A percentile compares a stretch with the other conserved stretches of the same genome.
phyloP scores from a whole-genome alignment of 2,888 invertebrate species.

The Andrena camellia region DNA sequence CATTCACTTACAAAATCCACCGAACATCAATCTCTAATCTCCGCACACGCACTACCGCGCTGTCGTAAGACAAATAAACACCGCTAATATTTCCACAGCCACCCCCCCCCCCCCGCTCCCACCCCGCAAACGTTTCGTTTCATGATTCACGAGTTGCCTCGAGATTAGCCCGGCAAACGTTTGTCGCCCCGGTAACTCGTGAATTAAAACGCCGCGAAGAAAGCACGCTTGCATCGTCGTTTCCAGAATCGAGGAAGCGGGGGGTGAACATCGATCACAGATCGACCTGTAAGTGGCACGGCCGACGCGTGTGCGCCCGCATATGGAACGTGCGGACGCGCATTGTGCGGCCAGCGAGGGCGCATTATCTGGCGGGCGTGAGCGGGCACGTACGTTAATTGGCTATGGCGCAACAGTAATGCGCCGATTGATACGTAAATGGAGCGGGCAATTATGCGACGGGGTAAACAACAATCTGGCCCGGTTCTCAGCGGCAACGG shows the following conservation, averaged over 20 bases:
- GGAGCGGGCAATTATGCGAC: slow-evolving; percentile 73
- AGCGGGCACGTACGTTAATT: slow-evolving; percentile 66
- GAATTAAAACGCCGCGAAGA: too few species aligned
- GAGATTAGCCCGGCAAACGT: background rate
- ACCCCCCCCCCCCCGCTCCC: background rate
- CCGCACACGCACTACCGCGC: too few species aligned
- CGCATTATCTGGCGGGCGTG: slow-evolving; percentile 44
- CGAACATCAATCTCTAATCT: too few species aligned
- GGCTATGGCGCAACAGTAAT: slow-evolving; percentile 69
- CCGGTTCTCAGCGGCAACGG: slow-evolving; percentile 42
- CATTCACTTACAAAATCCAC: too few species aligned
- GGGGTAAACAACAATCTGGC: slow-evolving; percentile 70
- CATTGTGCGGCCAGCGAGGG: slow-evolving; percentile 23
- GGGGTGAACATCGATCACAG: background rate
- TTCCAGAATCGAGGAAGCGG: background rate
- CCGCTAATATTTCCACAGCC: background rate
- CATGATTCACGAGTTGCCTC: background rate
- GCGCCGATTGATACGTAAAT: slow-evolving; percentile 76
- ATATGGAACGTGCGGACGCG: slow-evolving; percentile 19
- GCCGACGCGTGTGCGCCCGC: slow-evolving; percentile 8
- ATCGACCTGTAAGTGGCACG: slow-evolving; percentile 6
- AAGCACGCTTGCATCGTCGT: background rate
- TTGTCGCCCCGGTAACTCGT: background rate
- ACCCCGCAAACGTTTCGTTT: background rate
- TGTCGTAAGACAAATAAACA: too few species aligned